Base-by-base conservation (phyloP, 2,888 invertebrate genomes). In the Proisotoma minuta region DNA sequence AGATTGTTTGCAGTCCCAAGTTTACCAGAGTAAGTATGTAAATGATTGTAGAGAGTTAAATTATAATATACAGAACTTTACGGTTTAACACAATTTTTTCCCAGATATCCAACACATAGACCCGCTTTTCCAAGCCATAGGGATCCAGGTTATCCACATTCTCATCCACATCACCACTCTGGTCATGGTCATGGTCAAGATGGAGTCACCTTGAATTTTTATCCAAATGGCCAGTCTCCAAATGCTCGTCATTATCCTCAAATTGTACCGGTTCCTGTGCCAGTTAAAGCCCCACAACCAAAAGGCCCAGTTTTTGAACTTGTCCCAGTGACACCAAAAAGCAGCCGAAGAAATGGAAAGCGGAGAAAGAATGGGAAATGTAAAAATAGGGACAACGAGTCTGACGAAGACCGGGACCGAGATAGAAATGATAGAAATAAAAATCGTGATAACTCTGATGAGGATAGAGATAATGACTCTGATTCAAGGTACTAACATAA, bases 1-100 rank as follows among this genome's bases (percentile, higher is more conserved):
- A 67, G 60, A 40, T 29, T 67, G 12, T 67, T 47, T 39, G 66
- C 66, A 12, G 66, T 67, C 1, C 66, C 66, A 15, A 57, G 51
- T 34, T 51, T 67, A 22, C 66, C 66, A n/a, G 60, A 63, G 22
- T 67, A 63, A 20, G 43, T 34, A 10, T n/a, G n/a, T n/a, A n/a
- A n/a, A n/a, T n/a, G n/a, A n/a, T n/a, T n/a, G n/a, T n/a, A n/a
- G n/a, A n/a, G n/a, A n/a, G n/a, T n/a, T n/a, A n/a, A n/a, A n/a
- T n/a, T n/a, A n/a, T n/a, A n/a, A n/a, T n/a, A n/a, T n/a, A n/a
- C n/a, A n/a, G n/a, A n/a, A 10, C 34, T 34, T 15, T 34, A 15
- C 34, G 34, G n/a, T n/a, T n/a, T n/a, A n/a, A n/a, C n/a, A n/a
- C n/a, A n/a, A n/a, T n/a, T 34, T 34, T 34, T 43, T n/a, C 20